Conservation (phyloP, 2,888 invertebrate genomes). For the Oithona nana region DNA sequence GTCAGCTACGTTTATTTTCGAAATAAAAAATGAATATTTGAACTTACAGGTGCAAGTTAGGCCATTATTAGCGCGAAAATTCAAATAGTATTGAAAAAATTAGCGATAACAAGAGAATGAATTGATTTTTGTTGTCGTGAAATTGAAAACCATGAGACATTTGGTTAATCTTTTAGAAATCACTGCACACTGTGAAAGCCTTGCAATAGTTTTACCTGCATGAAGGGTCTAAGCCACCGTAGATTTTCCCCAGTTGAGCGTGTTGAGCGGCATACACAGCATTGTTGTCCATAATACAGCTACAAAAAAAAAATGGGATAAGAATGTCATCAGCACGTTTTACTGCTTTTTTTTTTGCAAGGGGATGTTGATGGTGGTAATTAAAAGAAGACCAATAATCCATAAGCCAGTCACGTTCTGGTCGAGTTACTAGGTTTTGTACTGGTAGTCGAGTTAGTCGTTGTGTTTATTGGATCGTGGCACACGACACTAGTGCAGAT, state of each 20-base stretch:
- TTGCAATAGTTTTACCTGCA: conserved; percentile 10
- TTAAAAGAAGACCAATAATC: neutral
- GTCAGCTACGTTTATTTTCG: no score
- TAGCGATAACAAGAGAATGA: no score
- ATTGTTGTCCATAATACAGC: conserved; percentile 18
- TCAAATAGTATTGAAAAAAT: no score
- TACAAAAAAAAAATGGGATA: conserved; percentile 1
- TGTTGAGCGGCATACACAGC: conserved; percentile 17
- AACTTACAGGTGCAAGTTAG: no score
- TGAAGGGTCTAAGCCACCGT: conserved; percentile 6
- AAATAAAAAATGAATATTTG: no score
- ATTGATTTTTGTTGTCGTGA: no score
- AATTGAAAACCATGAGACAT: no score
- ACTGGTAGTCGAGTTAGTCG: neutral
- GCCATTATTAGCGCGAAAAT: no score
- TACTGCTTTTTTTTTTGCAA: neutral
- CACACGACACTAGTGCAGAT: neutral
- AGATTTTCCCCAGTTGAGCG: conserved; percentile 7
- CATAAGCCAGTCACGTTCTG: neutral
- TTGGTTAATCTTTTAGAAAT: no score
- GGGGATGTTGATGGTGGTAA: neutral
- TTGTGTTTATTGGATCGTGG: neutral
- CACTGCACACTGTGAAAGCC: no score
- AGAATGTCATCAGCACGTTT: no score
- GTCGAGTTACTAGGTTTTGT: neutral